phyloP scores from a whole-genome alignment of 30 jellyfish, hydroid and myxozoan species.

The Phacellophora camtschatica region DNA sequence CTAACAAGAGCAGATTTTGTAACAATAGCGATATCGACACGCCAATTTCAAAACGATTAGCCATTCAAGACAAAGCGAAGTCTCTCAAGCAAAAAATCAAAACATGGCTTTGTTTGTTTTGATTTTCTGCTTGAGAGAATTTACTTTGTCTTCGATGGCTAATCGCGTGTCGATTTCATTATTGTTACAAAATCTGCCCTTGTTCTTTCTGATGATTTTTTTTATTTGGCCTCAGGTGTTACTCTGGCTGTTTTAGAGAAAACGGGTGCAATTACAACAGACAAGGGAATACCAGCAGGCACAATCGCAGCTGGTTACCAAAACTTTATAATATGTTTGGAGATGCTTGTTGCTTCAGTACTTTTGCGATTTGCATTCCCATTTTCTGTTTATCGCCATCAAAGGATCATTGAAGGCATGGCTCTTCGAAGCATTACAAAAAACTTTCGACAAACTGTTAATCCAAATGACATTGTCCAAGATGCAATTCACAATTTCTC shows the following conservation, averaged over 20 bases:
- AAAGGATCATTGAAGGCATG: conserved; percentile 49
- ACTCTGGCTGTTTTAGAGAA: conserved; percentile 82
- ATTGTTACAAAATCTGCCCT: no score
- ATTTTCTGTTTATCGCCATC: conserved; percentile 84
- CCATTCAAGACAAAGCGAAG: no score
- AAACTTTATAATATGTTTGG: conserved; percentile 86
- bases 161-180: no score
- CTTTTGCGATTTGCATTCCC: conserved; percentile 89
- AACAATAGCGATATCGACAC: no score
- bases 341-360: conserved; percentile 95
- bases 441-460: conserved; percentile 82
- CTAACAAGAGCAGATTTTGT: no score
- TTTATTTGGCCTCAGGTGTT: conserved; percentile 54
- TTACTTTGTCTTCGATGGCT: no score
- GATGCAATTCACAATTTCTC: conserved; percentile 96
- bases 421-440: conserved; percentile 76
- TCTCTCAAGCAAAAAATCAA: no score
- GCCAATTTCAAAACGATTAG: no score
- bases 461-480: conserved; percentile 90
- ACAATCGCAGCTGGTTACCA: conserved; percentile 94
- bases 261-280: conserved; percentile 76
- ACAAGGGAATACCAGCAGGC: conserved; percentile 47
- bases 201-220: not conserved
- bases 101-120: no score
- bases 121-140: no score